A percentile compares a stretch with the other conserved stretches of the same genome.
Evolutionary conservation across 2,888 invertebrate genomes (phyloP).

Genomic region (Portevinia maculata): DNA sequence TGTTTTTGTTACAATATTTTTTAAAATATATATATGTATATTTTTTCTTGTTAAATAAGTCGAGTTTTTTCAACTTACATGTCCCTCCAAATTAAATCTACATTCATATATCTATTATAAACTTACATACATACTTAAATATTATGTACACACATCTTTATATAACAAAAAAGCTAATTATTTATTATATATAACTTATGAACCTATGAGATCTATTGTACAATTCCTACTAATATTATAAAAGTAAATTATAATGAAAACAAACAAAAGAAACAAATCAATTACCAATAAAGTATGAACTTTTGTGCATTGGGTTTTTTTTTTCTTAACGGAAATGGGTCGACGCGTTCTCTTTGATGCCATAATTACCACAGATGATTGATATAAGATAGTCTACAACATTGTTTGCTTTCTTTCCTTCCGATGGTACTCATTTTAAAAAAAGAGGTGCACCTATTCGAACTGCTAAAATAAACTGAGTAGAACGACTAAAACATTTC

Average conservation of each 20-base stretch:
- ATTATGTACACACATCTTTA: conserved; percentile 45
- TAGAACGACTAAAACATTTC: no score
- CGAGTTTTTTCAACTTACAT: conserved; percentile 3
- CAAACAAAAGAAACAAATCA: conserved; percentile 14
- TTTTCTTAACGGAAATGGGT: no score
- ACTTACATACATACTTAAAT: conserved; percentile 19
- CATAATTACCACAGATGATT: no score
- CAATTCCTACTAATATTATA: conserved; percentile 46
- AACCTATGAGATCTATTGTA: conserved; percentile 39
- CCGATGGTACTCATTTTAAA: no score
- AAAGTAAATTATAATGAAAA: conserved; percentile 16
- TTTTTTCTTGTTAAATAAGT: background rate
- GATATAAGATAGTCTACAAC: no score
- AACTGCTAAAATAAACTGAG: no score
- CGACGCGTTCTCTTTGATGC: no score
- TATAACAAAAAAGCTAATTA: conserved; percentile 19
- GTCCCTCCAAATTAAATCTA: conserved; percentile 41
- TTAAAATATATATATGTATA: background rate
- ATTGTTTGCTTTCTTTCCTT: no score
- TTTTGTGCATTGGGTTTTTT: background rate
- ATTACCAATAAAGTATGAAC: conserved; percentile 24
- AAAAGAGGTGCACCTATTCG: no score
- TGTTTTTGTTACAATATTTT: conserved; percentile 7
- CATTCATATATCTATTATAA: conserved; percentile 24
- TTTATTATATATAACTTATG: conserved; percentile 40